These are phyloP conservation scores for Carcinoscorpius rotundicauda DNA, from an alignment of 1,140 invertebrate species.

Conservation along the genomic window DNA sequence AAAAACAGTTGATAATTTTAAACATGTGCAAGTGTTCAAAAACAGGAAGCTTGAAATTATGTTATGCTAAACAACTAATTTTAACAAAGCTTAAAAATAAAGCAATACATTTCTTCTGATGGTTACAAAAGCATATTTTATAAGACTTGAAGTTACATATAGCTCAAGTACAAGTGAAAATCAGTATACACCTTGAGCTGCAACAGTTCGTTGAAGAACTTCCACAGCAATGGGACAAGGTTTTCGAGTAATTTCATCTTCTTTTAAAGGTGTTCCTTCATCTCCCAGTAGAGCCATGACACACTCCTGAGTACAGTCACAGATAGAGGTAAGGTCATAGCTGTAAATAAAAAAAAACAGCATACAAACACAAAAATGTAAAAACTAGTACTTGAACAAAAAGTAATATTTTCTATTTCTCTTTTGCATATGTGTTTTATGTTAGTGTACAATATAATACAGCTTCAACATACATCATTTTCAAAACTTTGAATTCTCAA, in stretches of 20 bases:
- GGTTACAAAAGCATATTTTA: background rate
- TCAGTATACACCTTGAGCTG: conserved; percentile 54
- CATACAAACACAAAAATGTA: background rate
- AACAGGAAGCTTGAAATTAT: too few species aligned
- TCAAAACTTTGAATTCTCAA: background rate
- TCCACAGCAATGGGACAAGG: conserved; percentile 75
- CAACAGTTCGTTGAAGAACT: conserved; percentile 73
- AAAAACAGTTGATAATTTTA: too few species aligned
- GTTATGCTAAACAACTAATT: too few species aligned
- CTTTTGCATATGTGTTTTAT: background rate
- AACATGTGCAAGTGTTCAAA: too few species aligned
- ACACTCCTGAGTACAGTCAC: conserved; percentile 94
- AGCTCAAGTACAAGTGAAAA: background rate
- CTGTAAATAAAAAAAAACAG: conserved; percentile 37
- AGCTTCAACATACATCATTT: conserved; percentile 1
- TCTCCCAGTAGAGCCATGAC: conserved; percentile 82
- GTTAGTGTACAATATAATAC: background rate
- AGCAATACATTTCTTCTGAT: too few species aligned
- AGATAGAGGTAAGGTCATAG: conserved; percentile 90
- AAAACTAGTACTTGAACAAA: background rate
- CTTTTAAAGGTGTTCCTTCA: conserved; percentile 54
- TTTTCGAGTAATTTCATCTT: conserved; percentile 59
- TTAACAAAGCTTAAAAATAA: too few species aligned
- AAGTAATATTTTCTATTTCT: background rate
- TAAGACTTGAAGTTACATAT: background rate